These are phyloP conservation scores for Morelia viridis DNA, from an alignment of 2,797 vertebrate genomes.

Conservation along the genomic window DNA sequence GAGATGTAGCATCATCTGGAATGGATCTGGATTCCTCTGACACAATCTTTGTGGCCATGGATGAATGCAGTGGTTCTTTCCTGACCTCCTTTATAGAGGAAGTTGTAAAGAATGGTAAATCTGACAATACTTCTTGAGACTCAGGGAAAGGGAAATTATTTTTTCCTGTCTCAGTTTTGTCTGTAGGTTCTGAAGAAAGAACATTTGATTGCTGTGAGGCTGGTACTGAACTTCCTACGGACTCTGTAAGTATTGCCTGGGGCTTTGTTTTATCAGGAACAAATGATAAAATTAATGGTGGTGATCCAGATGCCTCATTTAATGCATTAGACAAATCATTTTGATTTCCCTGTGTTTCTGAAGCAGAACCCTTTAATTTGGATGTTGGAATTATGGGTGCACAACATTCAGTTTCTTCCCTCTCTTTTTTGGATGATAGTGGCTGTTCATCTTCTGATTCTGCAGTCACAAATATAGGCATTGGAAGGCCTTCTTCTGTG, in stretches of 20 bases:
- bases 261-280: not conserved
- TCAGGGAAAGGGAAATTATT: not conserved
- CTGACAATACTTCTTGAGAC: not conserved
- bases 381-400: conserved; percentile 37
- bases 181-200: not conserved
- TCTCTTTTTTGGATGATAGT: conserved; percentile 23
- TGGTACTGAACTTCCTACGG: not conserved
- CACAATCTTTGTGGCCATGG: not conserved
- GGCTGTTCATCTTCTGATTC: not conserved
- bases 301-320: not conserved
- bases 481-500: conserved; percentile 11
- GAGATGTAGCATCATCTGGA: not conserved
- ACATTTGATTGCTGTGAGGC: not conserved
- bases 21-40: not conserved
- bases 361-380: not conserved
- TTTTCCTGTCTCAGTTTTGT: not conserved
- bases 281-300: not conserved
- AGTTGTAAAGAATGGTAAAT: not conserved
- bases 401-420: conserved; percentile 46
- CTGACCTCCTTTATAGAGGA: not conserved
- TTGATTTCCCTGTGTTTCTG: conserved; percentile 1
- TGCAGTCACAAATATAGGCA: not conserved
- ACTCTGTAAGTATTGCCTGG: not conserved
- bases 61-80: not conserved
- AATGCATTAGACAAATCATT: not conserved